phyloP scores from a whole-genome alignment of 2,888 invertebrate species.

The Chrysolina oricalcia region DNA sequence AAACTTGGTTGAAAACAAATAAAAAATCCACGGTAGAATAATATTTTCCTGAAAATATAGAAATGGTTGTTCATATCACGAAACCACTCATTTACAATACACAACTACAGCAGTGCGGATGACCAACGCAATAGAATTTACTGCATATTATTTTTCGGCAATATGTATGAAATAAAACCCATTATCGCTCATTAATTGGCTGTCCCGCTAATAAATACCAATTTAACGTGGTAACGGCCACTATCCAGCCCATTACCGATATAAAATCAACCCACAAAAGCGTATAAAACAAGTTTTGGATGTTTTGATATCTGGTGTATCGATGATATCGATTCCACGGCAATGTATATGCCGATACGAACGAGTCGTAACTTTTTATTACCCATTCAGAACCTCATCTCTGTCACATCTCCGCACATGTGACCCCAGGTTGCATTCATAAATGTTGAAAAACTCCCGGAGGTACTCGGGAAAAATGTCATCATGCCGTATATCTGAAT shows the following conservation, averaged over 20 bases:
- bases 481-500: slow-evolving; percentile 62
- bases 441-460: slow-evolving; percentile 66
- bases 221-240: slow-evolving; percentile 55
- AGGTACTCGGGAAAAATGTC: slow-evolving; percentile 67
- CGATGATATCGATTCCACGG: slow-evolving; percentile 67
- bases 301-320: slow-evolving; percentile 68
- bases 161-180: neutral
- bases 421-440: slow-evolving; percentile 67
- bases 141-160: slow-evolving; percentile 15
- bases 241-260: slow-evolving; percentile 64
- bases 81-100: neutral
- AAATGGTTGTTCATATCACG: no score
- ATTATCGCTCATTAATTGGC: slow-evolving; percentile 15
- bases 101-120: neutral
- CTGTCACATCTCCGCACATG: slow-evolving; percentile 68
- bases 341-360: slow-evolving; percentile 63
- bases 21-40: no score
- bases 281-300: slow-evolving; percentile 69
- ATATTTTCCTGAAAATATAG: no score
- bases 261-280: slow-evolving; percentile 68
- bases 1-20: no score
- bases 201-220: slow-evolving; percentile 9
- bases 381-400: slow-evolving; percentile 68
- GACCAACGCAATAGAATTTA: neutral
- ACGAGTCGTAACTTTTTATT: slow-evolving; percentile 71